Evolutionary conservation across 2,888 invertebrate species (phyloP), one percentile per base, ranked within the genome.

Genomic region (Tholera decimalis): DNA sequence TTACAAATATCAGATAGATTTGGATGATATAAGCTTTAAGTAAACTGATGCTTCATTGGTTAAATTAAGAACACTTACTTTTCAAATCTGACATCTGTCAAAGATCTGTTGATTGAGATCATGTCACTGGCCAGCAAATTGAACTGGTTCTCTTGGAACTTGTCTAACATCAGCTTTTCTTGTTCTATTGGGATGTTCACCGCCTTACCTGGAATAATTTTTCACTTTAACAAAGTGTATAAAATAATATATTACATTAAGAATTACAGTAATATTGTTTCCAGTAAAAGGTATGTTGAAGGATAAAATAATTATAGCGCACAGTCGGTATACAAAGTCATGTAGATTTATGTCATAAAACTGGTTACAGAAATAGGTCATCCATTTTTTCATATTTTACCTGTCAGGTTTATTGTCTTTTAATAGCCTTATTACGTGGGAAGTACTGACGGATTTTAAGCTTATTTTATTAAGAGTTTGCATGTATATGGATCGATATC

Each of bases 71-170:
- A 11, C 9, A 96, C 97, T 97, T 94, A 99, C 98, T 98, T 98
- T 77, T 98, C 98, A 89, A 99, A 97, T 87, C 99, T 96, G 77
- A 99, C 98, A 94, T 99, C 99, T 28, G 98, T 97, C 62, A 99
- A 96, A 8, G 99, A 98, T 85, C 99, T 96, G 96, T 99, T 99
- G 73, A 99, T 93, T 72, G 99, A 98, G 87, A 99, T 99, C 97
- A 98, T 98, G 92, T 99, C 99, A 91, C 99, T 99, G 79, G 99
- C 99, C 91, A 99, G 96, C 82, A 99, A 96, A 95, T 99, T 99
- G 96, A 99, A 99, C 96, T 99, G 99, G 96, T 99, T 99, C 88
- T 99, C 97, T 92, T 99, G 98, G 93, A 99, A 99, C 91, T 98
- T 98, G 86, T 99, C 99, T 93, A 99, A 97, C 96, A 99, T 98